Evolutionary conservation across 2,113 vertebrate species (phyloP).

Genomic region (Myocastor coypus): DNA sequence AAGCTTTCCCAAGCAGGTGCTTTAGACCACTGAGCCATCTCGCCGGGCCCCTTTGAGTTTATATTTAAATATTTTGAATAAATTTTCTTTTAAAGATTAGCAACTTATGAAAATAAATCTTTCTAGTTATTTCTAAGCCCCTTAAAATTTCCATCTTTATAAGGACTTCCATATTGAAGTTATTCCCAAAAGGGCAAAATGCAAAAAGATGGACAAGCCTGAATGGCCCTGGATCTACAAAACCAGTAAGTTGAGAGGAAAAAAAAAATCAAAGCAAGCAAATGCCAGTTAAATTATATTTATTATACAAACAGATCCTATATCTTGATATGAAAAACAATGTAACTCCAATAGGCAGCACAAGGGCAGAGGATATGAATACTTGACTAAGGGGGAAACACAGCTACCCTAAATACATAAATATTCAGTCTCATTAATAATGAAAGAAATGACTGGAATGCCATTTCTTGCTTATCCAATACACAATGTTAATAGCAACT

Average conservation of each 20-base stretch:
- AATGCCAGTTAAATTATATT: slow-evolving; percentile 70
- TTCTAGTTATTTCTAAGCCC: slow-evolving; percentile 11
- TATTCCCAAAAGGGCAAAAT: too few relatives aligned
- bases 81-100: background rate
- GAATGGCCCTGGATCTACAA: too few relatives aligned
- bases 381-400: slow-evolving; percentile 63
- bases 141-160: background rate
- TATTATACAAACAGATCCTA: slow-evolving; percentile 74
- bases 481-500: slow-evolving; percentile 44
- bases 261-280: too few relatives aligned
- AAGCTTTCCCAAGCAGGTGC: too few relatives aligned
- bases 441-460: slow-evolving; percentile 49
- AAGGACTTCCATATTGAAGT: background rate
- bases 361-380: slow-evolving; percentile 63
- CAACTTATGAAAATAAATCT: slow-evolving; percentile 44
- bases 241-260: too few relatives aligned
- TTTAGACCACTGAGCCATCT: too few relatives aligned
- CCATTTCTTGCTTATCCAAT: slow-evolving; percentile 65
- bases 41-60: too few relatives aligned
- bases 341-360: slow-evolving; percentile 62
- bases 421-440: slow-evolving; percentile 56
- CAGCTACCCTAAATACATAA: slow-evolving; percentile 62
- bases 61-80: slow-evolving; percentile 24
- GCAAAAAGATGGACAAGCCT: too few relatives aligned
- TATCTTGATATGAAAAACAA: slow-evolving; percentile 75